Base-by-base conservation (phyloP, 2,888 invertebrate genomes). In the Epicampocera succincta region DNA sequence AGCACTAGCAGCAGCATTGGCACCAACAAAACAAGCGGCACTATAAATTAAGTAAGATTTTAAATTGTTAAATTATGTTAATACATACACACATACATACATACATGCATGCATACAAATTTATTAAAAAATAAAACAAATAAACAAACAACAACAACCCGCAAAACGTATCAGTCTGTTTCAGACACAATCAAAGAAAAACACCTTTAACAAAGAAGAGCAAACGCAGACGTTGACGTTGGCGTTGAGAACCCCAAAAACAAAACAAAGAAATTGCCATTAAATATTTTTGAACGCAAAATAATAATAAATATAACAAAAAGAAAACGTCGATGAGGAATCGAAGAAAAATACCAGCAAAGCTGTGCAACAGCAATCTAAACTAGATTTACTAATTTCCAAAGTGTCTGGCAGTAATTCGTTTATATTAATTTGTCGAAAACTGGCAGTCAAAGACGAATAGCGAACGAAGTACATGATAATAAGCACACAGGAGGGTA, bases 241-340 rank as follows among this genome's bases (percentile, higher is more conserved):
- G 2, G 19, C 40, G 11, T 12, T 48, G 17, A 72, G 72, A 72
- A 71, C 29, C 33, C 46, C 25, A 38, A 17, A 48, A 29, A 60
- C 40, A 25, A 40, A 71, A 60, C 80, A 83, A 84, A 85, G 80
- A 84, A 85, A 82, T 84, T 56, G 84, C 83, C 71, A 83, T 38
- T 42, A 63, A 79, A 6, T n/a, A 40, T 13, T 9, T 60, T 40
- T 78, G 65, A 72, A 25, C 9, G 17, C 0, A 13, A 40, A 40
- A 50, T 25, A 38, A 71, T 33, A 60, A 60, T 15, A 17, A 13
- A 15, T 54, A 25, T 25, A 33, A 33, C 33, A 33, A 33, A 6
- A 33, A 4, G 9, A 52, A 83, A 60, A 74, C 63, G 52, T 48
- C 48, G 56, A 73, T 76, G 73, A 60, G 46, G 73, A 71, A 17